A percentile compares a stretch with the other conserved stretches of the same genome.
Evolutionary conservation across 1,140 invertebrate species (phyloP).

Genomic region (Hetaerina americana): DNA sequence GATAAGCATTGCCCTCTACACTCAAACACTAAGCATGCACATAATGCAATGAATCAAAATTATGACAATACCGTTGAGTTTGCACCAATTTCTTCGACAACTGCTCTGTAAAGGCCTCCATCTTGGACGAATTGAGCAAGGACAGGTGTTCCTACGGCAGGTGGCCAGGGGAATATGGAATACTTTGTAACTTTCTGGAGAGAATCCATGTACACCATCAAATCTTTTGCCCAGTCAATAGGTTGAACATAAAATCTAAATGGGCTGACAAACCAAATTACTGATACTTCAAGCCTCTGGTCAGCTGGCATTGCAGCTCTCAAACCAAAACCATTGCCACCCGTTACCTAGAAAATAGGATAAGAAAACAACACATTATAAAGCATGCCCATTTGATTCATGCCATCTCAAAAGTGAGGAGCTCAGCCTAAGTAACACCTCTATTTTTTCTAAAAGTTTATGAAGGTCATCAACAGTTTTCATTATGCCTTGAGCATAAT

Average conservation of each 20-base stretch:
- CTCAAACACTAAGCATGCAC: no score
- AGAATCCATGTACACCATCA: not conserved
- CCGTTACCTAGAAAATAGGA: not conserved
- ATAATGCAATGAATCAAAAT: not conserved
- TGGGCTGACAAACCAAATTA: not conserved
- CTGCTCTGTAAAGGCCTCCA: slow-evolving; percentile 49
- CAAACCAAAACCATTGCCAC: not conserved
- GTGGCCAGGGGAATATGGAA: not conserved
- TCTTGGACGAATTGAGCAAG: slow-evolving; percentile 55
- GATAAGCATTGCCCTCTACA: no score
- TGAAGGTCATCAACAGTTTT: no score
- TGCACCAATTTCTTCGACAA: slow-evolving; percentile 39
- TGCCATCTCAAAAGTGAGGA: no score
- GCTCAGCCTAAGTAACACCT: no score
- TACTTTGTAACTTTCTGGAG: not conserved
- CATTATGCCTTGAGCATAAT: no score
- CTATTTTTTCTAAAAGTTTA: no score
- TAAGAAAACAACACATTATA: no score
- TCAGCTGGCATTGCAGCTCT: not conserved
- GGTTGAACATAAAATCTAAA: not conserved
- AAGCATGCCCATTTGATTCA: no score
- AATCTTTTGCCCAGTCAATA: not conserved
- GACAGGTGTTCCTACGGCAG: slow-evolving; percentile 38
- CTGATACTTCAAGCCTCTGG: not conserved
- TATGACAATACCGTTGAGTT: slow-evolving; percentile 11